Conservation (phyloP, 35 echinoderm and acorn worm species). For the Heliocidaris erythrogramma region DNA sequence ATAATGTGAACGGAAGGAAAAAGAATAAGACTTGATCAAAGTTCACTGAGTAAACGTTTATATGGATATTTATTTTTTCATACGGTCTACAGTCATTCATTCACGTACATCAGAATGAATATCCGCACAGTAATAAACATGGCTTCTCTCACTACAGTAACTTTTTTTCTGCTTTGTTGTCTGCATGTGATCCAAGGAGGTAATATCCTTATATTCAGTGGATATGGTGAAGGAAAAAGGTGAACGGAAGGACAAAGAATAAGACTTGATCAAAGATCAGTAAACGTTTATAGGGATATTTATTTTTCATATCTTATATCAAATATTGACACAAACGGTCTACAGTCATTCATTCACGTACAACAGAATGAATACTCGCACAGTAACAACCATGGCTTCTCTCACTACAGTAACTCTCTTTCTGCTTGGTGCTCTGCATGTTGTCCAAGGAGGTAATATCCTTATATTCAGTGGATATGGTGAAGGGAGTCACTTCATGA, state of each 20-base stretch:
- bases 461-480: slow-evolving; percentile 57
- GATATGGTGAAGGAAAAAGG: slow-evolving; percentile 53
- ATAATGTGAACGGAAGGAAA: too few relatives aligned
- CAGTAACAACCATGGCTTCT: neutral
- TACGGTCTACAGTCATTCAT: neutral
- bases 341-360: neutral
- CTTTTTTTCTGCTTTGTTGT: neutral
- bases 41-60: neutral
- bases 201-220: slow-evolving; percentile 43
- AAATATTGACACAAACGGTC: neutral
- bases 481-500: slow-evolving; percentile 68
- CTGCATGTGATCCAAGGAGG: neutral
- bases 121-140: neutral
- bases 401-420: neutral
- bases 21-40: neutral
- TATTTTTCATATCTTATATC: neutral
- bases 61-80: neutral
- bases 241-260: too few relatives aligned
- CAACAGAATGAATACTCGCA: too few relatives aligned
- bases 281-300: neutral
- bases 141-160: neutral
- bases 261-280: neutral
- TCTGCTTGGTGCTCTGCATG: neutral
- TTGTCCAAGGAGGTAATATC: neutral
- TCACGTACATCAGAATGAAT: neutral